Base-by-base conservation (phyloP, 2,888 invertebrate species). In the Quadriops clusia region DNA sequence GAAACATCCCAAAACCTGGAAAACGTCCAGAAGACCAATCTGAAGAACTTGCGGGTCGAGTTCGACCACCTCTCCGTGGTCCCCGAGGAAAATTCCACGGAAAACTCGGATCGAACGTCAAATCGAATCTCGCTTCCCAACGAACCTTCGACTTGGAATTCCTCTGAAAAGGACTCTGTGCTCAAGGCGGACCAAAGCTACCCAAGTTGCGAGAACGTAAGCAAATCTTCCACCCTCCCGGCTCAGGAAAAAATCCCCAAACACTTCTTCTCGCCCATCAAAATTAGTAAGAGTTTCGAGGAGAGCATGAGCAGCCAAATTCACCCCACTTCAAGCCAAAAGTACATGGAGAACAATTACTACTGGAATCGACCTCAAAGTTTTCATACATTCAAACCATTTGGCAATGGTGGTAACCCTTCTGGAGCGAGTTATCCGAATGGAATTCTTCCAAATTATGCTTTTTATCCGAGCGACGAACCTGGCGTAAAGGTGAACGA, bases 61-160 rank as follows among this genome's bases (percentile, higher is more conserved):
- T 82, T 80, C 58, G 79, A 82, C 57, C 78, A 80, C 53, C 65
- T 83, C 26, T 78, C 78, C 34, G 74, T 82, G 13, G 82, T 83
- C 23, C 77, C 78, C 4, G 83, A 83, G 51, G 83, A 82, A 48
- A 75, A 68, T 11, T 58, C 58, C 3, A 51, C 54, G 15, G 61
- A 61, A 39, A 61, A 60, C 34, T 60, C 60, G 6, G 59, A 59
- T 22, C 50, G 49, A 35, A 56, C 49, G 34, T 56, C 56, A 5
- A 44, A 45, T 30, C 35, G 44, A 5, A 38, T 34, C 1, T 49
- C 51, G 2, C 24, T 45, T 8, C 44, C 44, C 21, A 45, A 49
- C 32, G 53, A 54, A 9, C n/a, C n/a, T n/a, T n/a, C n/a, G n/a
- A 39, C 42, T 23, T 49, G 49, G 50, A 45, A 39, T 32, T 27